Percentiles rank a stretch among this genome's conserved stretches.
Conservation (phyloP, 2,797 vertebrate genomes). For the Odontamblyopus lacepedii region DNA sequence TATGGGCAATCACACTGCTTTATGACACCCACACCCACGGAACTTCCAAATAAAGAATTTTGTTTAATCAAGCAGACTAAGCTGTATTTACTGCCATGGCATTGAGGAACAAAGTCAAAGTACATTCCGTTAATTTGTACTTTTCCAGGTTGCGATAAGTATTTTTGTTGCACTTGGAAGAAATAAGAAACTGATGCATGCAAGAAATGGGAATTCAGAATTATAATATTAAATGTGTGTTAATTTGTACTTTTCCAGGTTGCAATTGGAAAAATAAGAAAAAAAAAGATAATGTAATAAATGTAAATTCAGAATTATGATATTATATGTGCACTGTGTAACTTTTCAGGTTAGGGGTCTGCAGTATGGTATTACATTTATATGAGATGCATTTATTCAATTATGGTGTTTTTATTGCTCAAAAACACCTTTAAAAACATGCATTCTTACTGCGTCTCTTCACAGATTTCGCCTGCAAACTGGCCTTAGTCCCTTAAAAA, state of each 20-base stretch:
- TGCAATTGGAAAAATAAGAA: background rate
- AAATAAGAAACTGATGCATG: background rate
- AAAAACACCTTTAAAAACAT: no score
- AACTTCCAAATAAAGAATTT: conserved; percentile 8
- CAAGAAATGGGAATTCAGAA: background rate
- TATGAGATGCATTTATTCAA: no score
- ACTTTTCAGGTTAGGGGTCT: no score
- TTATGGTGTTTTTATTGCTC: no score
- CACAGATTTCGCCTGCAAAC: no score
- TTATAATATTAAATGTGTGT: background rate
- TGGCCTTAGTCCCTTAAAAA: no score
- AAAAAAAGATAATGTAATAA: background rate
- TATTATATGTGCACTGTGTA: no score
- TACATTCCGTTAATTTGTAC: conserved; percentile 2
- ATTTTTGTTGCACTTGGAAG: background rate
- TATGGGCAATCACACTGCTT: conserved; percentile 78
- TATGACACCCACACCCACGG: conserved; percentile 45
- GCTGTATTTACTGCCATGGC: conserved; percentile 11
- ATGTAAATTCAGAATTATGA: background rate
- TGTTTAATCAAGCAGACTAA: conserved; percentile 11
- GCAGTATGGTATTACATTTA: no score
- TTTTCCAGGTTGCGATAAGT: background rate
- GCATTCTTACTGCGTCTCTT: no score
- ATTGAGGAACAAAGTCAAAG: conserved; percentile 18
- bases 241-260: conserved; percentile 1